A percentile compares a stretch with the other conserved stretches of the same genome.
Evolutionary conservation across 2,888 invertebrate species (phyloP).

Genomic region (Drosophila rubida): DNA sequence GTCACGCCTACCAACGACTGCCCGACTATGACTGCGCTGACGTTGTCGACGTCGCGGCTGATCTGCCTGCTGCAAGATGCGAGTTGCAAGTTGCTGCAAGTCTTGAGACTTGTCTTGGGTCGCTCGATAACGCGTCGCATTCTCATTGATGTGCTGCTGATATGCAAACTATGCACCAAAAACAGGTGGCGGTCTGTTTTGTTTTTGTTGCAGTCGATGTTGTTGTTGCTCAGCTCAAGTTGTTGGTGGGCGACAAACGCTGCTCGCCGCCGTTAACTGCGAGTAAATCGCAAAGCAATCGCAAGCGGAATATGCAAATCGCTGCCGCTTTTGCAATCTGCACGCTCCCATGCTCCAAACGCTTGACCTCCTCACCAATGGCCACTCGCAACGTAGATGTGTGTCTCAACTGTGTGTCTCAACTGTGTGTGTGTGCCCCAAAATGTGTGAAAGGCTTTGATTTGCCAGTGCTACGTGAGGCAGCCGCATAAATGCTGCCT

Average conservation of each 20-base stretch:
- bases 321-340: constrained; percentile 65
- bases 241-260: constrained; percentile 45
- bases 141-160: constrained; percentile 65
- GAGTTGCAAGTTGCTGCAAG: not conserved
- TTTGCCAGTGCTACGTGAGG: constrained; percentile 20
- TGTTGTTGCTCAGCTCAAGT: not conserved
- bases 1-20: constrained; percentile 51
- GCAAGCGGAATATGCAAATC: constrained; percentile 64
- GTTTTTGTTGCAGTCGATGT: not conserved
- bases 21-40: not conserved
- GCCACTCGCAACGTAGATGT: not conserved
- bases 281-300: constrained; percentile 53
- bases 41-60: not conserved
- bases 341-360: constrained; percentile 67
- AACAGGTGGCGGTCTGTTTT: constrained; percentile 54
- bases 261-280: constrained; percentile 42
- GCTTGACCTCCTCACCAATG: constrained; percentile 61
- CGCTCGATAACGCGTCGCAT: constrained; percentile 49
- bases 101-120: not conserved
- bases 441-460: constrained; percentile 28
- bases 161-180: constrained; percentile 52
- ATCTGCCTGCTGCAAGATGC: not conserved
- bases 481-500: constrained; percentile 25
- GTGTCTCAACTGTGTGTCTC: not conserved
- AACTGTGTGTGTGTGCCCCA: constrained; percentile 8